phyloP scores from a whole-genome alignment of 2,797 vertebrate genomes.

The Gouania willdenowi region DNA sequence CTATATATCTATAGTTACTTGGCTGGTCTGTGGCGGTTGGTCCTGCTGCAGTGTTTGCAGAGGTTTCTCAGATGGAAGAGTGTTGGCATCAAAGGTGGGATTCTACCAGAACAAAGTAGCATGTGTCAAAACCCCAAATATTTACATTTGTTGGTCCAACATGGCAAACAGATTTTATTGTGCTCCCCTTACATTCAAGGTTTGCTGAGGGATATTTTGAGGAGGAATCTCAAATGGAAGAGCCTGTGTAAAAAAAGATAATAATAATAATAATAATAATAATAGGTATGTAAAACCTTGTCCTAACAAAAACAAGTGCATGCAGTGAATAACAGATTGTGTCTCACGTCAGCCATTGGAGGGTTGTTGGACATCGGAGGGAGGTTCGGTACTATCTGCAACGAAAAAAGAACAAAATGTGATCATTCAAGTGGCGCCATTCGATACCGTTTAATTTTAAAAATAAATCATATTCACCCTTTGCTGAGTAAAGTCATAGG shows the following conservation, averaged over 20 bases:
- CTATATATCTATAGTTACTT: neutral
- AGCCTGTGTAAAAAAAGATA: slow-evolving; percentile 41
- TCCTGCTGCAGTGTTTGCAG: slow-evolving; percentile 56
- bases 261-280: neutral
- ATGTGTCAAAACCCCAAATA: neutral
- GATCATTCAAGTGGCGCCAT: no score
- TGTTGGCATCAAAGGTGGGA: slow-evolving; percentile 40
- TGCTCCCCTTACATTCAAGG: slow-evolving; percentile 55
- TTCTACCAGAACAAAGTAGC: slow-evolving; percentile 23
- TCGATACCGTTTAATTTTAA: no score
- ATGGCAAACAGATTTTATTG: neutral
- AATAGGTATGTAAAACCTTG: no score
- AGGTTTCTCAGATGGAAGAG: slow-evolving; percentile 58
- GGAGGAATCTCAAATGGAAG: slow-evolving; percentile 57
- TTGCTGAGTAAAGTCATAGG: slow-evolving; percentile 69
- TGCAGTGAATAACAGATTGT: neutral
- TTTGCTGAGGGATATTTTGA: slow-evolving; percentile 57
- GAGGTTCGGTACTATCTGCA: slow-evolving; percentile 63
- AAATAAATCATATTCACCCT: slow-evolving; percentile 53
- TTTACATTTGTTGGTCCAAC: no score
- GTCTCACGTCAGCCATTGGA: slow-evolving; percentile 51
- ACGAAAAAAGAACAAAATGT: slow-evolving; percentile 22
- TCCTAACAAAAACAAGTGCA: no score
- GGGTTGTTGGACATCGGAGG: slow-evolving; percentile 52
- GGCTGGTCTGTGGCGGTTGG: slow-evolving; percentile 58